Base-by-base conservation (phyloP, 2,888 invertebrate genomes). In the Thera britannica region DNA sequence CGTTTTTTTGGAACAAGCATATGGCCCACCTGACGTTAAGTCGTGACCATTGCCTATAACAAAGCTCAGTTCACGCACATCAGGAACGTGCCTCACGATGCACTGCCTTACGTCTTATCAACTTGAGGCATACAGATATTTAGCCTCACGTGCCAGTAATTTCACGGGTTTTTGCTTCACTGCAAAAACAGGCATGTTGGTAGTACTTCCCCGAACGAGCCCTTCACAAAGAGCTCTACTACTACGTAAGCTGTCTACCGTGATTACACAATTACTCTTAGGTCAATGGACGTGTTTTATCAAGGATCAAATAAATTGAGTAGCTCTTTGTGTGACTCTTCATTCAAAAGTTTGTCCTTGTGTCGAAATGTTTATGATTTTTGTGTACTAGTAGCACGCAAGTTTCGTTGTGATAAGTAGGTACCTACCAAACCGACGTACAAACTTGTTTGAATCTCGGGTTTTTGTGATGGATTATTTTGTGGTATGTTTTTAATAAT, bases 331-430 rank as follows among this genome's bases (percentile, higher is more conserved):
- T 63, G 41, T 41, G 48, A 23, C n/a, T 58, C 51, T 41, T 62
- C 67, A 71, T 58, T 58, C 38, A 55, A 62, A 52, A 54, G 69
- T 65, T 51, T 57, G 64, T 52, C 68, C 63, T 64, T 68, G 68
- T 64, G 59, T 57, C 36, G 65, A 57, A 60, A 59, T 63, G 67
- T 49, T 58, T 59, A 34, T 12, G 44, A 35, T 46, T 51, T 51
- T 51, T 12, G 12, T 51, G 0, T 51, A 3, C 5, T 2, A 2
- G 3, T 49, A 49, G 12, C 5, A 4, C 6, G n/a, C 12, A n/a
- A 5, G 1, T 7, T 51, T 2, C 51, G 23, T 7, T 51, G 51
- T 23, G 6, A 5, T 51, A 23, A 23, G 23, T 23, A 23, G 23
- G 12, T 23, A 2, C 3, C 12, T 11, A n/a, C 23, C 2, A 7